A percentile compares a stretch with the other conserved stretches of the same genome.
phyloP scores from a whole-genome alignment of 2,888 invertebrate genomes.

The Dugesia japonica region DNA sequence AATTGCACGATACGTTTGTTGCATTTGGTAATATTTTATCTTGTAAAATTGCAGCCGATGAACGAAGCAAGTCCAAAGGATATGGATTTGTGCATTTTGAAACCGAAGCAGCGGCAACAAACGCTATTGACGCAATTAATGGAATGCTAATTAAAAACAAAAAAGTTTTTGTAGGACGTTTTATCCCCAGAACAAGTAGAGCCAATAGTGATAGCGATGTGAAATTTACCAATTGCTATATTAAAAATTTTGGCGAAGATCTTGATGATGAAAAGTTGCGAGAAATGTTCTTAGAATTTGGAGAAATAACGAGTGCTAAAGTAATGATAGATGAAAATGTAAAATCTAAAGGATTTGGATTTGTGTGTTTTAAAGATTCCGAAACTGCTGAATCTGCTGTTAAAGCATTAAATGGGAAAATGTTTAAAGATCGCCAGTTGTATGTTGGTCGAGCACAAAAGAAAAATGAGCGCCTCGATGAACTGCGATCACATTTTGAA shows the following conservation, averaged over 20 bases:
- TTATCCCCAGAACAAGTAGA: slow-evolving; percentile 90
- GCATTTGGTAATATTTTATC: slow-evolving; percentile 95
- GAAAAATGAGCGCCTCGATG: slow-evolving; percentile 92
- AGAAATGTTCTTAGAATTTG: slow-evolving; percentile 78
- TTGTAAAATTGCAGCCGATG: slow-evolving; percentile 84
- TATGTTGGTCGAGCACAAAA: slow-evolving; percentile 96
- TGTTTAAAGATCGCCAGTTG: slow-evolving; percentile 47
- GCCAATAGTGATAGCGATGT: slow-evolving; percentile 93
- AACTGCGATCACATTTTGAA: slow-evolving; percentile 85
- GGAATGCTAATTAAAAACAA: slow-evolving; percentile 86
- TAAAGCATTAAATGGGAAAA: slow-evolving; percentile 31
- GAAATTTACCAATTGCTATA: slow-evolving; percentile 85
- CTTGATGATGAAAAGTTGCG: slow-evolving; percentile 72
- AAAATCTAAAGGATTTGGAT: slow-evolving; percentile 73
- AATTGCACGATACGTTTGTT: slow-evolving; percentile 95
- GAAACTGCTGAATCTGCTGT: slow-evolving; percentile 65
- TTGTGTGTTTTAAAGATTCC: slow-evolving; percentile 90
- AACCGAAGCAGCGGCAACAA: slow-evolving; percentile 88
- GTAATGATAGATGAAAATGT: slow-evolving; percentile 60
- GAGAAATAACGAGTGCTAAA: slow-evolving; percentile 50
- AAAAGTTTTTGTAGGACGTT: slow-evolving; percentile 75
- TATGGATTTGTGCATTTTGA: slow-evolving; percentile 98
- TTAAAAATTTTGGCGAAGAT: slow-evolving; percentile 93
- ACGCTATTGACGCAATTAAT: slow-evolving; percentile 94
- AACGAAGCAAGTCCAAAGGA: slow-evolving; percentile 77